These are phyloP conservation scores for Prenolepis imparis DNA, from an alignment of 2,888 invertebrate species.

Conservation along the genomic window DNA sequence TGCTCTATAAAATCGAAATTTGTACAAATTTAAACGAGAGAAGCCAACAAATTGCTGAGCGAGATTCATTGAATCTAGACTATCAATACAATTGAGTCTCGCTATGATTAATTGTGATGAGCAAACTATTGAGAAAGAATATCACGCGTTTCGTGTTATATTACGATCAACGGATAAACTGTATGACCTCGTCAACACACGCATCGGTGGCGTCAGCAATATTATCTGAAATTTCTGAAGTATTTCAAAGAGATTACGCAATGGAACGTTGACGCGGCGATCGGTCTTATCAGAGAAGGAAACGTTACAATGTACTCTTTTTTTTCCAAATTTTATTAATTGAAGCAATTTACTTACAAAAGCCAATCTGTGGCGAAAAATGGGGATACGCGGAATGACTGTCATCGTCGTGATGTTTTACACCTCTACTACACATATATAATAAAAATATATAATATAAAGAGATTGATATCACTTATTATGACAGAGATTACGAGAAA, in stretches of 20 bases:
- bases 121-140: background rate
- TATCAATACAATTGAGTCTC: background rate
- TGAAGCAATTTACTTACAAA: conserved; percentile 77
- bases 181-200: background rate
- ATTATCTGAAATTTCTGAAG: conserved; percentile 10
- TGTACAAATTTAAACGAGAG: background rate
- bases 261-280: background rate
- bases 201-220: too few species aligned
- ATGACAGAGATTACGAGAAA: background rate
- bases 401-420: too few species aligned
- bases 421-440: background rate
- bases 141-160: background rate
- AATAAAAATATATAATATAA: background rate
- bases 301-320: conserved; percentile 66
- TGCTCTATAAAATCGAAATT: background rate
- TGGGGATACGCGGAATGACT: background rate
- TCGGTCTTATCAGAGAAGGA: background rate
- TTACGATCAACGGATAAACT: conserved; percentile 4
- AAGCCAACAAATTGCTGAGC: background rate
- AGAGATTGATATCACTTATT: background rate
- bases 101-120: background rate
- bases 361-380: background rate
- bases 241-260: background rate
- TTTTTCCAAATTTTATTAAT: conserved; percentile 76
- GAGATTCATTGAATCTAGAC: background rate